These are phyloP conservation scores for Dasyornis broadbenti DNA, from an alignment of 2,113 vertebrate genomes.

Conservation along the genomic window DNA sequence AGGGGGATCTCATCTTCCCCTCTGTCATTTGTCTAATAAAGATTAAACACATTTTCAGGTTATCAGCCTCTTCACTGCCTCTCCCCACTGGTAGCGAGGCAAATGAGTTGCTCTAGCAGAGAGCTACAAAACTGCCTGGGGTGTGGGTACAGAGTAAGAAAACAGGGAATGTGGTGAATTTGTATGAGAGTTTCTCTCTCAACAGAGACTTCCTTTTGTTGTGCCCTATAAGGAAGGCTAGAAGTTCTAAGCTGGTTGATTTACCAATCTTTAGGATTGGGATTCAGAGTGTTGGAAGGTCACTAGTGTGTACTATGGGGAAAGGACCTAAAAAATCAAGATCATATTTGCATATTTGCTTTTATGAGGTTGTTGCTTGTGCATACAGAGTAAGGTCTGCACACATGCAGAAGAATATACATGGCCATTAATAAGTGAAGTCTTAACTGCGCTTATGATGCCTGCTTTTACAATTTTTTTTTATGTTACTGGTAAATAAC, in stretches of 20 bases:
- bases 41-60: constrained; percentile 38
- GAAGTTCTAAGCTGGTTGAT: background rate
- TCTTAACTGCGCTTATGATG: background rate
- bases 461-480: background rate
- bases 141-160: background rate
- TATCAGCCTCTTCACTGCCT: constrained; percentile 18
- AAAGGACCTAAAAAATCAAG: background rate
- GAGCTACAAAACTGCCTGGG: background rate
- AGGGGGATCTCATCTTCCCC: background rate
- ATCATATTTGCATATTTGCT: background rate
- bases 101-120: background rate
- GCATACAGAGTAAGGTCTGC: background rate
- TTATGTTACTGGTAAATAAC: background rate
- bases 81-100: background rate
- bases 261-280: background rate
- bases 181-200: background rate
- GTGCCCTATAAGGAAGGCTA: background rate
- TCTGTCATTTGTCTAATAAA: constrained; percentile 47
- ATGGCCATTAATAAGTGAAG: background rate
- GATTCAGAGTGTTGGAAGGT: background rate
- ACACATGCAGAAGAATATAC: background rate
- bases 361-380: background rate
- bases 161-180: background rate
- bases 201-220: background rate
- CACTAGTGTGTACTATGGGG: background rate